Conservation (phyloP, 2,888 invertebrate genomes). For the Dicranocentrus wangi region DNA sequence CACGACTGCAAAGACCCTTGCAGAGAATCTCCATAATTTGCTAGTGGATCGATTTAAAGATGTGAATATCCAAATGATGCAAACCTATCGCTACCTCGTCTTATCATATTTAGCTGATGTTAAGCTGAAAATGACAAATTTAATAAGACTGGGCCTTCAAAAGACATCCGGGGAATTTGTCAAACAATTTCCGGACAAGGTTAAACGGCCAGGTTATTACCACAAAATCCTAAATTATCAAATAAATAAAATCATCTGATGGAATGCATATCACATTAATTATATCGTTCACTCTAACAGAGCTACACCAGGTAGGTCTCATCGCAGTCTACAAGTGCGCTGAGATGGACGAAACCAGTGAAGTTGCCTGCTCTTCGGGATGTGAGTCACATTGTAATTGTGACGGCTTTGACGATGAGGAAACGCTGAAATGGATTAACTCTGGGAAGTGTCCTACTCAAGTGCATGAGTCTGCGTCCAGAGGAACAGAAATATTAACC, state of each 20-base stretch:
- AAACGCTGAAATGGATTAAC: background rate
- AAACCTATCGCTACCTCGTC: constrained; percentile 66
- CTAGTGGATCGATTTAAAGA: constrained; percentile 66
- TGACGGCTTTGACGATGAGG: constrained; percentile 42
- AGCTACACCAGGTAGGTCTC: constrained; percentile 45
- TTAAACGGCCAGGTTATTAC: constrained; percentile 62
- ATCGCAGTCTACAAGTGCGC: constrained; percentile 58
- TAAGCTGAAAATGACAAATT: constrained; percentile 72
- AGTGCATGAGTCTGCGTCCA: constrained; percentile 29
- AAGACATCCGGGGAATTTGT: constrained; percentile 70
- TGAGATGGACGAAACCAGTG: constrained; percentile 31
- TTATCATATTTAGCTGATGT: constrained; percentile 70
- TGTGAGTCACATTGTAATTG: constrained; percentile 23
- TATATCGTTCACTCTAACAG: no score
- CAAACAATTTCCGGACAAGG: constrained; percentile 65
- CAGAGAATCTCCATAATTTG: constrained; percentile 69
- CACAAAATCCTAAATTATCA: background rate
- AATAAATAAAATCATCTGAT: no score
- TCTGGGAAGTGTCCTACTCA: constrained; percentile 19
- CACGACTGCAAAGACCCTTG: constrained; percentile 61
- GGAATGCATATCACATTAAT: no score
- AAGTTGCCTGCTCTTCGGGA: constrained; percentile 1
- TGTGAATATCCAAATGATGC: constrained; percentile 65
- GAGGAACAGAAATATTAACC: constrained; percentile 30
- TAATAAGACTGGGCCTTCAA: constrained; percentile 69